Evolutionary conservation across 2,888 invertebrate genomes (phyloP).

Genomic region (Allophyes oxyacanthae): DNA sequence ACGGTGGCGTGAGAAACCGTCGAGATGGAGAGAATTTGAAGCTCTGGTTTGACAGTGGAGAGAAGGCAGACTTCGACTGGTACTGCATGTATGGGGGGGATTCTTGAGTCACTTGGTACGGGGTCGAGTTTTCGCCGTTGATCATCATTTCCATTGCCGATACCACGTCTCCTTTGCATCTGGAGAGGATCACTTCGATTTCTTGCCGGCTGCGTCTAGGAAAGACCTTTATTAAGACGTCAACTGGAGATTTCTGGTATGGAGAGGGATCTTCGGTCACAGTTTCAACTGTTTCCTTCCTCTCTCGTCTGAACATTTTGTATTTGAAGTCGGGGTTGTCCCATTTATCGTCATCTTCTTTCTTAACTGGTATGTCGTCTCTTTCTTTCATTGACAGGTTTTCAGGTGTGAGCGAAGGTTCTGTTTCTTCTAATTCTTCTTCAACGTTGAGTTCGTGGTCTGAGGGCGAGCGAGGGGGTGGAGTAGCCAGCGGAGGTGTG

Average conservation of each 20-base stretch:
- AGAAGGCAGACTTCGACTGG: conserved; percentile 93
- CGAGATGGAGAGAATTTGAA: conserved; percentile 92
- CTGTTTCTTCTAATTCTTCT: conserved; percentile 87
- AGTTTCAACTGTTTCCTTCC: conserved; percentile 70
- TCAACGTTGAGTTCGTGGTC: conserved; percentile 89
- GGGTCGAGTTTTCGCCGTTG: conserved; percentile 85
- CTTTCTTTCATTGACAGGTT: conserved; percentile 94
- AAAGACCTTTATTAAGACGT: conserved; percentile 96
- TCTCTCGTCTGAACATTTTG: conserved; percentile 76
- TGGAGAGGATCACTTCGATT: conserved; percentile 95
- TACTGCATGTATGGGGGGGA: conserved; percentile 85
- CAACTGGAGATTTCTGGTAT: conserved; percentile 94
- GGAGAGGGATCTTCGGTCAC: conserved; percentile 64
- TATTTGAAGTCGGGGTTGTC: conserved; percentile 81
- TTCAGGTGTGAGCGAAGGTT: conserved; percentile 92
- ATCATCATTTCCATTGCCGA: conserved; percentile 98
- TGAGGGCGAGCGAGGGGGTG: conserved; percentile 84
- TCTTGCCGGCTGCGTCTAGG: conserved; percentile 95
- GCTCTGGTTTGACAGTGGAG: conserved; percentile 91
- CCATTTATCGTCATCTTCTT: conserved; percentile 87
- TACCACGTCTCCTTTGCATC: conserved; percentile 96
- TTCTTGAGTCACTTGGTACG: conserved; percentile 81
- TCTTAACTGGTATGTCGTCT: conserved; percentile 84
- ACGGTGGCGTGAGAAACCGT: conserved; percentile 94
- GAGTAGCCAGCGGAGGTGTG: conserved; percentile 75